phyloP scores from a whole-genome alignment of 2,888 invertebrate genomes.

The Lottia gigantea region DNA sequence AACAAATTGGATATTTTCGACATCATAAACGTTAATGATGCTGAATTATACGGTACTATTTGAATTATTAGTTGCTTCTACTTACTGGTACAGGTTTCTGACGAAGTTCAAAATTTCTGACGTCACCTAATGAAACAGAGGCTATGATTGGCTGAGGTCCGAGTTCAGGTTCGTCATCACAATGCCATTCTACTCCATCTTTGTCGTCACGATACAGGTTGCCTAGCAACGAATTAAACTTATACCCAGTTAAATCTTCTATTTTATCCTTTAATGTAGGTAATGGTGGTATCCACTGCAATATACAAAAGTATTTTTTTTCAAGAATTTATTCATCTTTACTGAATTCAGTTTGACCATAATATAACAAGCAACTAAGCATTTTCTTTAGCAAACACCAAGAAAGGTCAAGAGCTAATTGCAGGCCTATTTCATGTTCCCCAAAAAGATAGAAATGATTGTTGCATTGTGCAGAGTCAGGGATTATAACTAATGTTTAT shows the following conservation, averaged over 20 bases:
- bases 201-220: constrained; percentile 70
- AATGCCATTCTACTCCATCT: constrained; percentile 70
- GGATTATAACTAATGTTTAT: too few relatives aligned
- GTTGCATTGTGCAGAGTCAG: too few relatives aligned
- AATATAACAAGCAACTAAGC: too few relatives aligned
- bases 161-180: constrained; percentile 68
- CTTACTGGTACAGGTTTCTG: constrained; percentile 63
- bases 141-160: constrained; percentile 68
- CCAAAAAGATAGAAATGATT: too few relatives aligned
- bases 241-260: constrained; percentile 64
- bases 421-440: too few relatives aligned
- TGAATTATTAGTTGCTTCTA: neutral
- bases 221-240: constrained; percentile 70
- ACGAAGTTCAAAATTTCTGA: constrained; percentile 67
- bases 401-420: too few relatives aligned
- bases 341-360: too few relatives aligned
- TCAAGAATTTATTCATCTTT: too few relatives aligned
- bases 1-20: too few relatives aligned
- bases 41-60: too few relatives aligned
- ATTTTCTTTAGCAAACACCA: too few relatives aligned
- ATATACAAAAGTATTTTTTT: constrained; percentile 15
- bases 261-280: constrained; percentile 54
- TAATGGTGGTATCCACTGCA: constrained; percentile 63
- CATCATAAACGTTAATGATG: too few relatives aligned
- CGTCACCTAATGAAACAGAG: constrained; percentile 66